Evolutionary conservation across 2,888 invertebrate species (phyloP).

Genomic region (Tetragonula carbonaria): DNA sequence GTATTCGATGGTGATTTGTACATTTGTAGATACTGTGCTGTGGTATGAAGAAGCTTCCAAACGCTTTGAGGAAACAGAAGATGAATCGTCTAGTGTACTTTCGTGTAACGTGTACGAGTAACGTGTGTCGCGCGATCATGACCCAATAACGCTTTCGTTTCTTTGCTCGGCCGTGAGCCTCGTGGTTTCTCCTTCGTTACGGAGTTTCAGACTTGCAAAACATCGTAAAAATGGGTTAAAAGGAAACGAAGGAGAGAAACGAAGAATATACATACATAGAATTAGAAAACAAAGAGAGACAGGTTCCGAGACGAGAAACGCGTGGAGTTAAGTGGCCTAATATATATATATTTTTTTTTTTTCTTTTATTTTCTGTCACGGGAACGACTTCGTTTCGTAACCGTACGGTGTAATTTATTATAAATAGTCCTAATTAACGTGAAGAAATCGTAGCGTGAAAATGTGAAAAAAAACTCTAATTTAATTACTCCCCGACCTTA

Average conservation of each 20-base stretch:
- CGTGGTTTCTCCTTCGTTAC: slow-evolving; percentile 29
- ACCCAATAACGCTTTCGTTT: slow-evolving; percentile 10
- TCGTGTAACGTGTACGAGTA: background rate
- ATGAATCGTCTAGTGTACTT: slow-evolving; percentile 21
- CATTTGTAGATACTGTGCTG: slow-evolving; percentile 78
- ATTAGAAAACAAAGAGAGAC: slow-evolving; percentile 43
- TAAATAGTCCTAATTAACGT: slow-evolving; percentile 68
- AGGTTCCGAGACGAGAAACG: slow-evolving; percentile 41
- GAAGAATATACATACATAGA: slow-evolving; percentile 11
- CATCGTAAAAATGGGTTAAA: background rate
- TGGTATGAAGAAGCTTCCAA: slow-evolving; percentile 59
- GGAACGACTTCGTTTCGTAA: slow-evolving; percentile 35
- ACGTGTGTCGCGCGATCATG: slow-evolving; percentile 28
- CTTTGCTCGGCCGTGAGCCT: background rate
- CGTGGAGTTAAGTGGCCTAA: slow-evolving; percentile 64
- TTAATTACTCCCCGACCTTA: slow-evolving; percentile 76
- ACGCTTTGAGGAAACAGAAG: slow-evolving; percentile 41
- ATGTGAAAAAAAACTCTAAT: slow-evolving; percentile 70
- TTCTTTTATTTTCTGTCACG: slow-evolving; percentile 22
- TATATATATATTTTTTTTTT: background rate
- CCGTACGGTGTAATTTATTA: slow-evolving; percentile 61
- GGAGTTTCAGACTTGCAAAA: background rate
- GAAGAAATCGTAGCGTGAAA: slow-evolving; percentile 53
- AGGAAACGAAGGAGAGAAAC: slow-evolving; percentile 7
- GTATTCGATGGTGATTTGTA: slow-evolving; percentile 73